phyloP scores from a whole-genome alignment of 1,140 invertebrate species.

The Latrodectus geometricus region DNA sequence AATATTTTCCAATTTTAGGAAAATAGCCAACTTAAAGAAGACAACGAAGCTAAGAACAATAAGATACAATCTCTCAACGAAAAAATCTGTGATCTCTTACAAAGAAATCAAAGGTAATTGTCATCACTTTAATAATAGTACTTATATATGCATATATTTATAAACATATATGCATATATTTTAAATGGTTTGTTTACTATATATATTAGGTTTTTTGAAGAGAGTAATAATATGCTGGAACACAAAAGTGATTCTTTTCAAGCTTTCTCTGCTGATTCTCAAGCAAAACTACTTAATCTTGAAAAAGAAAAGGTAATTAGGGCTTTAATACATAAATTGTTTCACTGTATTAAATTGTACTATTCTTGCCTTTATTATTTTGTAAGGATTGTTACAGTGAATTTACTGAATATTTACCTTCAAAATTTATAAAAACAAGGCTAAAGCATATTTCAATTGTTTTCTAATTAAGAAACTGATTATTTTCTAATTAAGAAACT shows the following conservation, averaged over 20 bases:
- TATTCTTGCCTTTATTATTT: too few relatives aligned
- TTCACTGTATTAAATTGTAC: too few relatives aligned
- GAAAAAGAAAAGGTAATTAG: slow-evolving; percentile 68
- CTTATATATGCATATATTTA: neutral
- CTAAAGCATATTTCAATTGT: too few relatives aligned
- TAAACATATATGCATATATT: too few relatives aligned
- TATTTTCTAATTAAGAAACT: too few relatives aligned
- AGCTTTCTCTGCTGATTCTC: slow-evolving; percentile 67
- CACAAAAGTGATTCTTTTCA: slow-evolving; percentile 69
- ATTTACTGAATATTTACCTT: too few relatives aligned
- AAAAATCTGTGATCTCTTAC: slow-evolving; percentile 70
- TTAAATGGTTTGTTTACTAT: too few relatives aligned
- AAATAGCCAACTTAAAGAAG: slow-evolving; percentile 70
- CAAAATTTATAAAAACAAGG: too few relatives aligned
- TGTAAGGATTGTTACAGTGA: too few relatives aligned
- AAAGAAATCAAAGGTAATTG: slow-evolving; percentile 69
- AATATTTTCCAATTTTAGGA: slow-evolving; percentile 65
- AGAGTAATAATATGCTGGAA: slow-evolving; percentile 70
- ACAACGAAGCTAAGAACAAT: slow-evolving; percentile 68
- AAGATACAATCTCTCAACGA: slow-evolving; percentile 70
- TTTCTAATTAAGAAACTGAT: too few relatives aligned
- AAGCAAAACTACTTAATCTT: slow-evolving; percentile 67
- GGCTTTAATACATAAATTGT: too few relatives aligned
- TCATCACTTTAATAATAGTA: neutral
- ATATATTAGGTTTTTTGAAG: slow-evolving; percentile 69